Conservation (phyloP, 2,113 vertebrate species). For the Siniperca chuatsi region DNA sequence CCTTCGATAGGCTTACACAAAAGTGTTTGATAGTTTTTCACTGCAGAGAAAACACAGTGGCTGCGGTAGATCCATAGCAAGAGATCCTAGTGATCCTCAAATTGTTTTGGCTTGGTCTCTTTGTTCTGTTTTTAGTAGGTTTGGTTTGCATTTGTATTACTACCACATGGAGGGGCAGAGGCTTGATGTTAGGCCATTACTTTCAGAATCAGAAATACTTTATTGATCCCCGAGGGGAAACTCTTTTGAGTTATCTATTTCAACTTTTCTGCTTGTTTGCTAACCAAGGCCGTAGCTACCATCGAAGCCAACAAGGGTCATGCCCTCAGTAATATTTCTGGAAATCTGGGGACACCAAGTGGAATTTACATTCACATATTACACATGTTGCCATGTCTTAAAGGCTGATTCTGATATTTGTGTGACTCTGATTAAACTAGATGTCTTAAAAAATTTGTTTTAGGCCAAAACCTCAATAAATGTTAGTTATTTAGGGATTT, state of each 20-base stretch:
- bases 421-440: neutral
- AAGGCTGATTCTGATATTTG: neutral
- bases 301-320: neutral
- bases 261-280: rapidly evolving
- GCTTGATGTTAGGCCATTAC: neutral
- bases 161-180: neutral
- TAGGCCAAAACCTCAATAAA: neutral
- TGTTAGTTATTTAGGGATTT: neutral
- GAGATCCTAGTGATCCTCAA: neutral
- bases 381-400: neutral
- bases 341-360: neutral
- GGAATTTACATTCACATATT: neutral
- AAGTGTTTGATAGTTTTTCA: neutral
- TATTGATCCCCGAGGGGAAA: no score
- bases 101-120: neutral
- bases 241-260: no score
- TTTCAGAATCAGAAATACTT: no score
- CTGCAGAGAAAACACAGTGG: neutral
- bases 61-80: neutral
- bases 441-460: neutral
- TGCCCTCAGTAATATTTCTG: neutral
- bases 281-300: neutral
- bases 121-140: neutral
- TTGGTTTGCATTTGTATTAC: neutral
- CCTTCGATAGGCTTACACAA: no score